Percentiles rank a stretch among this genome's conserved stretches.
These are phyloP conservation scores for Ladona fulva DNA, from an alignment of 1,140 invertebrate genomes.

Conservation along the genomic window DNA sequence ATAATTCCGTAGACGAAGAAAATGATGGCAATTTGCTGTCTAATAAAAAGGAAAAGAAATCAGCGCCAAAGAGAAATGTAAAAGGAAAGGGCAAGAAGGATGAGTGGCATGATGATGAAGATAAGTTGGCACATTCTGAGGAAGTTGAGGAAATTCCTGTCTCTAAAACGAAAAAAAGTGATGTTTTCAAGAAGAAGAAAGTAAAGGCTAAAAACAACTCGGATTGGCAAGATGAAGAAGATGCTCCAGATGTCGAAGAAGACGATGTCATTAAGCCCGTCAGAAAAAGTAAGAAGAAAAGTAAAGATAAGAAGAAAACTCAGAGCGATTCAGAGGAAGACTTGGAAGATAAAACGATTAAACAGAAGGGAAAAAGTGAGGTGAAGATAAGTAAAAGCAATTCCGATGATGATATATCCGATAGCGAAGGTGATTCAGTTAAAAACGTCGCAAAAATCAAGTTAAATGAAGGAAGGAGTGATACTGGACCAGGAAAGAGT, in stretches of 20 bases:
- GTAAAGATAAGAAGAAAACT: conserved; percentile 18
- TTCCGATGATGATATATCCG: not conserved
- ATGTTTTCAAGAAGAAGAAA: conserved; percentile 20
- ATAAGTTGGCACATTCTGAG: not conserved
- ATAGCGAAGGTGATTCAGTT: not conserved
- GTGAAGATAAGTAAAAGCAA: not conserved
- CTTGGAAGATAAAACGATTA: not conserved
- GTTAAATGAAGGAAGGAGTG: not conserved
- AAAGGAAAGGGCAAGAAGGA: conserved; percentile 18
- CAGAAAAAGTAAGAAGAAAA: conserved; percentile 19
- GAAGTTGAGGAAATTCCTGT: not conserved
- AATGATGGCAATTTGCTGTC: conserved; percentile 41
- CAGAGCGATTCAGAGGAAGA: conserved; percentile 16
- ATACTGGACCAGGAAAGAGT: conserved; percentile 18
- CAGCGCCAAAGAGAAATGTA: conserved; percentile 19
- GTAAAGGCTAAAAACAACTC: conserved; percentile 19
- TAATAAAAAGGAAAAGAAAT: conserved; percentile 28
- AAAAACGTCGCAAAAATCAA: not conserved
- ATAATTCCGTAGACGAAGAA: not conserved
- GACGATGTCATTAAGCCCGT: not conserved
- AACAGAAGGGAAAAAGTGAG: not conserved
- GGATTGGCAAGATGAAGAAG: conserved; percentile 21
- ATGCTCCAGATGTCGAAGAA: conserved; percentile 18
- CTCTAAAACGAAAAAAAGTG: not conserved
- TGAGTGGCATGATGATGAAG: conserved; percentile 19